Conservation (phyloP, 2,888 invertebrate species). For the Andrena hattorfiana region DNA sequence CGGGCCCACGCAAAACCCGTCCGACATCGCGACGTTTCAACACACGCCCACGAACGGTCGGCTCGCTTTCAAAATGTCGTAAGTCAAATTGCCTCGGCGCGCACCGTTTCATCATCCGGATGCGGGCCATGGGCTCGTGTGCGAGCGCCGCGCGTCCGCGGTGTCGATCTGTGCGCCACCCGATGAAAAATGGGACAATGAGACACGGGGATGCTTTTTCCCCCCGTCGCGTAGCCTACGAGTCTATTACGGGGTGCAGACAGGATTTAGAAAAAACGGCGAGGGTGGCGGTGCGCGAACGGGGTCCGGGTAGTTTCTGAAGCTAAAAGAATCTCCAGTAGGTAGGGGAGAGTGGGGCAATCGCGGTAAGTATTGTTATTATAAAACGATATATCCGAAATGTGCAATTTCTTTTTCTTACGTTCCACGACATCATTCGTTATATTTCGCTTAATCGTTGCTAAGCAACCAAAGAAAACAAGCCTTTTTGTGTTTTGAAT, state of each 20-base stretch:
- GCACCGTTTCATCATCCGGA: constrained; percentile 80
- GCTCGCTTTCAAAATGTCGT: constrained; percentile 82
- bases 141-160: constrained; percentile 10
- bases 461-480: too few species aligned
- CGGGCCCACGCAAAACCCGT: constrained; percentile 83
- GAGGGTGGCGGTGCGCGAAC: background rate
- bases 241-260: background rate
- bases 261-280: background rate
- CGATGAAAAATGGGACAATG: constrained; percentile 27
- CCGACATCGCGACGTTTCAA: constrained; percentile 83
- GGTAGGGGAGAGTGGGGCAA: too few species aligned
- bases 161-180: constrained; percentile 4
- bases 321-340: too few species aligned
- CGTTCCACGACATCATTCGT: too few species aligned
- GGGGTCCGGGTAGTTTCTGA: too few species aligned
- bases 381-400: too few species aligned
- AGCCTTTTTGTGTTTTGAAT: too few species aligned
- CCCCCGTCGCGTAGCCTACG: background rate
- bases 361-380: too few species aligned
- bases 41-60: constrained; percentile 83
- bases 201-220: background rate
- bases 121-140: constrained; percentile 54
- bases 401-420: too few species aligned
- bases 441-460: too few species aligned
- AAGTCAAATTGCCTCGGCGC: constrained; percentile 81